Percentiles rank a stretch among this genome's conserved stretches.
Evolutionary conservation across 2,113 vertebrate species (phyloP).

Genomic region (Carettochelys insculpta): DNA sequence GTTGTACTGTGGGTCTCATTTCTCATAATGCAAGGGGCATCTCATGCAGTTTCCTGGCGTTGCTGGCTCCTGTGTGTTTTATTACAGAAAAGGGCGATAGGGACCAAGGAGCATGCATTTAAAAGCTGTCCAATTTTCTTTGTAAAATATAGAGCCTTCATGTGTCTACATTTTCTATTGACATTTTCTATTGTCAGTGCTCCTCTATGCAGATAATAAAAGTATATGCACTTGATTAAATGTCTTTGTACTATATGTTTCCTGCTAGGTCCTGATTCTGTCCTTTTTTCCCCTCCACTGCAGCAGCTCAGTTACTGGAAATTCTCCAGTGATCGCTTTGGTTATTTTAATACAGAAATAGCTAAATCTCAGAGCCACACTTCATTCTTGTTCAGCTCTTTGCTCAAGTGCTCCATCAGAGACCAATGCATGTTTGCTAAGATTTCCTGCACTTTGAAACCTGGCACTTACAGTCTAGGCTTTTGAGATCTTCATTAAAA

Average conservation of each 20-base stretch:
- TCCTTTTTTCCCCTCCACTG: background rate
- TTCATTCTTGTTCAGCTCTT: background rate
- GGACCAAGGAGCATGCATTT: background rate
- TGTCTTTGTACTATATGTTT: background rate
- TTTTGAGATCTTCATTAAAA: constrained; percentile 59
- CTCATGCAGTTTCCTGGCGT: background rate
- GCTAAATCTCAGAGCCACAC: background rate
- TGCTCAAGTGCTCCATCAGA: background rate
- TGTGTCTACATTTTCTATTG: background rate
- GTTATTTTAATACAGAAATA: background rate
- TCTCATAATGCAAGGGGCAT: background rate
- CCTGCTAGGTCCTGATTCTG: background rate
- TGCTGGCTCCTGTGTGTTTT: background rate
- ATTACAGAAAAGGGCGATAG: background rate
- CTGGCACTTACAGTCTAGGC: background rate
- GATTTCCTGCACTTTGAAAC: background rate
- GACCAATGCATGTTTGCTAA: background rate
- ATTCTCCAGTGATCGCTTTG: background rate
- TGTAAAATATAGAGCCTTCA: background rate
- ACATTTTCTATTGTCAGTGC: background rate
- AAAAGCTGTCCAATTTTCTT: background rate
- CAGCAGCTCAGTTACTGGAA: background rate
- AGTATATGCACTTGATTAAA: background rate
- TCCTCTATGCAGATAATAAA: background rate
- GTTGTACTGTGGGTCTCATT: background rate